Conservation (phyloP, 2,797 vertebrate genomes). For the Lophius americanus region DNA sequence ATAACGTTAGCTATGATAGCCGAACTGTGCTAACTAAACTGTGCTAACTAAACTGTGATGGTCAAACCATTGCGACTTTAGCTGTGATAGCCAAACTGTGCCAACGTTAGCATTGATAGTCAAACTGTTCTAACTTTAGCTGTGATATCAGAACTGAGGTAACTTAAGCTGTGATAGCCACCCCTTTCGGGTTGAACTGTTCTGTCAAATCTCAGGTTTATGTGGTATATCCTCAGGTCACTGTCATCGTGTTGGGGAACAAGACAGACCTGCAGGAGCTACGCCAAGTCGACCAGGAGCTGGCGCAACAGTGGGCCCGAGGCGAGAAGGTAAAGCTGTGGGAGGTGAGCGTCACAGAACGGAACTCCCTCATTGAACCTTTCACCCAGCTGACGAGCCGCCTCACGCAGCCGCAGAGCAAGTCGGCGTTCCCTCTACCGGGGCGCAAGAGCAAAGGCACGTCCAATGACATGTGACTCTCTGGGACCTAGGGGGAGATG, state of each 20-base stretch:
- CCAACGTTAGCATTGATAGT: too few species aligned
- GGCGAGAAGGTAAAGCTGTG: constrained; percentile 93
- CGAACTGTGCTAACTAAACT: too few species aligned
- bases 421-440: constrained; percentile 92
- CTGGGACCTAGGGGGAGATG: neutral
- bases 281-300: constrained; percentile 90
- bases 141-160: too few species aligned
- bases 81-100: too few species aligned
- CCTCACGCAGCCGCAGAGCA: constrained; percentile 95
- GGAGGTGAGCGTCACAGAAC: constrained; percentile 92
- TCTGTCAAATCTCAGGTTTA: neutral
- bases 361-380: constrained; percentile 91
- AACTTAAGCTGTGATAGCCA: too few species aligned
- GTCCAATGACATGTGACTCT: constrained; percentile 82
- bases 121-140: too few species aligned
- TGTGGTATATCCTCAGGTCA: constrained; percentile 79
- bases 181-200: too few species aligned
- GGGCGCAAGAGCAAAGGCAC: constrained; percentile 93
- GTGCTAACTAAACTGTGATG: too few species aligned
- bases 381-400: constrained; percentile 93
- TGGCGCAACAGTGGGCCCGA: constrained; percentile 92
- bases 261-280: constrained; percentile 90
- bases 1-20: too few species aligned
- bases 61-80: too few species aligned
- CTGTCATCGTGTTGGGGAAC: constrained; percentile 92